Evolutionary conservation across 2,113 vertebrate species (phyloP), one percentile per base, ranked within the genome.

Genomic region (Hylia prasina): DNA sequence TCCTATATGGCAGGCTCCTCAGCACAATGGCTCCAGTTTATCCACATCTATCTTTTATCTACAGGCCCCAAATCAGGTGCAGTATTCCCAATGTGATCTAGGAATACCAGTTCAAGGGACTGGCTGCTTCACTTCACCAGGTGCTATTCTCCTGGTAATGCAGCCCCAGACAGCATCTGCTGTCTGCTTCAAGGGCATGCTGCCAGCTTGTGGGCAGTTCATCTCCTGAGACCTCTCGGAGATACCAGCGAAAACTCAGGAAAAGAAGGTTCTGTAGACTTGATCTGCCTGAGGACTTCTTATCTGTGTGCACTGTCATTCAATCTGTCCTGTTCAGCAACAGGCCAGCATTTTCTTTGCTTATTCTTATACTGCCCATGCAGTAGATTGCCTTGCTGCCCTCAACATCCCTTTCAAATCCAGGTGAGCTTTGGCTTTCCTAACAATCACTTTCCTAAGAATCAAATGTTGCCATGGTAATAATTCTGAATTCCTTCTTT

Each of bases 1-100:
- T 44, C 17, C 50, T 25, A 28, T 10, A 13, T 0, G 0, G 27
- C 13, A 47, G 39, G 15, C 12, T 15, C 40, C n/a, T 15, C 20
- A 30, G 6, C 7, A 19, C 27, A 39, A 24, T 4, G 45, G 31
- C n/a, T 77, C 22, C n/a, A 37, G 8, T 64, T 81, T 13, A 64
- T 9, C 45, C 27, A 37, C 4, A 18, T 18, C 20, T 54, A 6
- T 9, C 23, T 63, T 47, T 17, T 35, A 42, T 4, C 37, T 2
- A 25, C 11, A 79, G 8, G 37, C 20, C 21, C n/a, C 9, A 86
- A 86, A 57, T 25, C 56, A 51, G n/a, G 18, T 11, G 37, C 8
- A 47, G 18, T 10, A 39, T 57, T 71, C 47, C 39, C 2, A 0
- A 31, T 8, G 71, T 45, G 22, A 11, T 27, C 37, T 39, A 44